Conservation (phyloP, 53 echinoderm and acorn worm genomes). For the Paracentrotus lividus region DNA sequence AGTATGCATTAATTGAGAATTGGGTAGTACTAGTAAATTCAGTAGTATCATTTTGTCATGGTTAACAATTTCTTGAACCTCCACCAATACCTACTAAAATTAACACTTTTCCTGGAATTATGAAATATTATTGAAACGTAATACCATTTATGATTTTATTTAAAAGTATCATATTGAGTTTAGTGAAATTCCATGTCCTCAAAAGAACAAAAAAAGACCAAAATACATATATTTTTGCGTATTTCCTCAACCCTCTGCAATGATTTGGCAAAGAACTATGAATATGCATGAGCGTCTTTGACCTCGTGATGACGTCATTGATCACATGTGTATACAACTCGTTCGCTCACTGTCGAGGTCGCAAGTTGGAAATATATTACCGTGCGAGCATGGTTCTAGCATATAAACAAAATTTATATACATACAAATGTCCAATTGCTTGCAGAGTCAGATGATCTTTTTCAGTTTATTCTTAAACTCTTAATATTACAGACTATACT, state of each 20-base stretch:
- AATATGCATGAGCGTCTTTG: no score
- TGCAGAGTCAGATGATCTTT: no score
- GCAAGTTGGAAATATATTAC: no score
- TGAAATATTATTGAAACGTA: not conserved
- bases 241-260: not conserved
- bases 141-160: not conserved
- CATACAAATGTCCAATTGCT: no score
- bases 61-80: not conserved
- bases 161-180: not conserved
- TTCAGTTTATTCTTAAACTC: no score
- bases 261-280: not conserved
- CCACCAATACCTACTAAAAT: not conserved
- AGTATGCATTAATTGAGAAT: conserved; percentile 59
- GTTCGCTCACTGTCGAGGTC: no score
- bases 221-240: not conserved
- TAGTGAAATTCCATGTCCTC: not conserved
- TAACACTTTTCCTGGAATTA: not conserved
- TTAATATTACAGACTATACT: no score
- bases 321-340: no score
- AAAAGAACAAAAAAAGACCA: not conserved
- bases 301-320: no score
- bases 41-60: not conserved
- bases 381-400: no score
- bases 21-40: not conserved
- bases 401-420: no score